Evolutionary conservation across 2,797 vertebrate species (phyloP).

Genomic region (Luscinia megarhynchos): DNA sequence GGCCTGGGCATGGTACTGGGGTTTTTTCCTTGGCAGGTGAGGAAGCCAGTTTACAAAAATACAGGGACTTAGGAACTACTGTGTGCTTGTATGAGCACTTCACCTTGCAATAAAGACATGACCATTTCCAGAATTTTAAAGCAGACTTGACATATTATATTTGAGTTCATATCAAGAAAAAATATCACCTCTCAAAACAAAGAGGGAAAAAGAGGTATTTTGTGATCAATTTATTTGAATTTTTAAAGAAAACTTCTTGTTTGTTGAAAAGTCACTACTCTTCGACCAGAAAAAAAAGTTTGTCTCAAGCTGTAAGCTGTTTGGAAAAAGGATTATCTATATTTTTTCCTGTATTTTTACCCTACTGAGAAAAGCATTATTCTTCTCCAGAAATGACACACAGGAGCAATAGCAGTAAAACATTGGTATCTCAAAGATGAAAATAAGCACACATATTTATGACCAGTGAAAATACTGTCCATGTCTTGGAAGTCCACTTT

Average conservation of each 20-base stretch:
- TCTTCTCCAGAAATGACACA: neutral
- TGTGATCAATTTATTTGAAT: neutral
- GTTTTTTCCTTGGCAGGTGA: neutral
- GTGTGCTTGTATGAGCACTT: neutral
- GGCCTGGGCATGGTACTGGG: neutral
- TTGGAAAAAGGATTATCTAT: neutral
- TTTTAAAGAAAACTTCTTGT: neutral
- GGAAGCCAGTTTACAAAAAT: conserved; percentile 19
- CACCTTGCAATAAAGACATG: neutral
- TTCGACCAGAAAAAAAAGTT: neutral
- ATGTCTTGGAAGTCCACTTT: neutral
- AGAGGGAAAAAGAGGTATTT: neutral
- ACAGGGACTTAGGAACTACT: neutral
- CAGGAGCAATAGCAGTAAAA: neutral
- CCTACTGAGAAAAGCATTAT: neutral
- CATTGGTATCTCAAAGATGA: neutral
- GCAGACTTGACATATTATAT: neutral
- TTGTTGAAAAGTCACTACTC: neutral
- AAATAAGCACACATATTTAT: neutral
- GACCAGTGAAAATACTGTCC: neutral
- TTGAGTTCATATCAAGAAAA: conserved; percentile 7
- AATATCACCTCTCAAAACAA: neutral
- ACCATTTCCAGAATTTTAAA: neutral
- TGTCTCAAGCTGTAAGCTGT: neutral
- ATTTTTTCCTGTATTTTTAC: neutral